Conservation (phyloP, 2,113 vertebrate species). For the Muntiacus muntjak region DNA sequence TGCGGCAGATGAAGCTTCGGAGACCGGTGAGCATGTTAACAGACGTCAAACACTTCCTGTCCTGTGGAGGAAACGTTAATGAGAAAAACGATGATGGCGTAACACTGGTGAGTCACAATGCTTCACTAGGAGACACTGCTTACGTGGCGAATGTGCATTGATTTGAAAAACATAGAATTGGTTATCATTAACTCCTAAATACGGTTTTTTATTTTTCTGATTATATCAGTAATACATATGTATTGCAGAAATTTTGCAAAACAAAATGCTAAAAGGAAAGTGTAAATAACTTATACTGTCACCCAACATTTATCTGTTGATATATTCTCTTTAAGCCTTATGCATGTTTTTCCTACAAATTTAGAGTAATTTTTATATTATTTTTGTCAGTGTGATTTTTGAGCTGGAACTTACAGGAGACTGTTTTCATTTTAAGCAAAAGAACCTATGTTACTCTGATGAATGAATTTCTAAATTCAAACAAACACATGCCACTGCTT, state of each 20-base stretch:
- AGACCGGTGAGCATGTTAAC: conserved; percentile 87
- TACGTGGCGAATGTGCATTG: not conserved
- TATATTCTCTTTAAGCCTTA: not conserved
- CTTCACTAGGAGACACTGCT: not conserved
- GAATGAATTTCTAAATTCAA: not conserved
- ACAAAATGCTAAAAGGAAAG: not conserved
- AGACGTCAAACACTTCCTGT: conserved; percentile 88
- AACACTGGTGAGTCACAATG: conserved; percentile 85
- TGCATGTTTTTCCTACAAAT: not conserved
- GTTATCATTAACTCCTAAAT: not conserved
- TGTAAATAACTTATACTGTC: not conserved
- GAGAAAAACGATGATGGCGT: conserved; percentile 91
- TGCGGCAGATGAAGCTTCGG: conserved; percentile 89
- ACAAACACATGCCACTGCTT: not conserved
- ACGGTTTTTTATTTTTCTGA: not conserved
- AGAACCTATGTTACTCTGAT: not conserved
- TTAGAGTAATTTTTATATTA: not conserved
- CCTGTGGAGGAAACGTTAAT: conserved; percentile 84
- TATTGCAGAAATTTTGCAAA: not conserved
- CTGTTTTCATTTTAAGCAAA: not conserved
- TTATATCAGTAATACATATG: not conserved
- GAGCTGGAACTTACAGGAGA: not conserved
- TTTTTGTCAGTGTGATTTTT: not conserved
- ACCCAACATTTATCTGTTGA: rapidly evolving
- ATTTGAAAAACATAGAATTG: not conserved